phyloP scores from a whole-genome alignment of 2,113 vertebrate genomes.

The Talpa occidentalis region DNA sequence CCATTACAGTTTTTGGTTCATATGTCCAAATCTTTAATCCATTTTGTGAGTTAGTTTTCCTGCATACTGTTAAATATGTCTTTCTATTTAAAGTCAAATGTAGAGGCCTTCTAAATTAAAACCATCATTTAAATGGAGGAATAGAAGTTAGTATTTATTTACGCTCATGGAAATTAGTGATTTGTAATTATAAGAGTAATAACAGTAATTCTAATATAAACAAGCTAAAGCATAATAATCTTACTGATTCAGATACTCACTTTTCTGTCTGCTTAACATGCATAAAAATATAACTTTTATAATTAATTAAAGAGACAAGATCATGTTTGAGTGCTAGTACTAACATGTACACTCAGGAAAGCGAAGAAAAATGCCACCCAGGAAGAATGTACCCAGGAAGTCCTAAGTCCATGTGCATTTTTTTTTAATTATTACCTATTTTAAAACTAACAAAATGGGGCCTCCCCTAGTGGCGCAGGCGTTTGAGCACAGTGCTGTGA shows the following conservation, averaged over 20 bases:
- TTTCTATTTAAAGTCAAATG: not conserved
- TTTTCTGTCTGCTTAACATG: slow-evolving; percentile 17
- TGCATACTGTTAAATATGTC: too few relatives aligned
- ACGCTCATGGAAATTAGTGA: slow-evolving; percentile 11
- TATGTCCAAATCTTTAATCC: too few relatives aligned
- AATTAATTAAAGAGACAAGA: slow-evolving; percentile 18
- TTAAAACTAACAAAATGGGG: slow-evolving; percentile 42
- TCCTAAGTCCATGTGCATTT: not conserved
- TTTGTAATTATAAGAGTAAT: not conserved
- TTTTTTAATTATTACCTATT: not conserved
- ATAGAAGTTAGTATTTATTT: not conserved
- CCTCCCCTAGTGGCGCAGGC: too few relatives aligned
- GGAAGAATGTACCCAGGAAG: not conserved
- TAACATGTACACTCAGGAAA: not conserved
- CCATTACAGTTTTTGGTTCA: too few relatives aligned
- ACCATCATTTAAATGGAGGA: not conserved
- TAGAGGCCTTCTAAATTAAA: not conserved
- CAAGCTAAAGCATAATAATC: slow-evolving; percentile 12
- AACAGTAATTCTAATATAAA: not conserved
- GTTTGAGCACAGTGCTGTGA: too few relatives aligned
- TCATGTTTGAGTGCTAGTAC: not conserved
- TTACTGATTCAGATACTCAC: not conserved
- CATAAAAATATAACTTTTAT: not conserved
- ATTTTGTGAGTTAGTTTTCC: too few relatives aligned
- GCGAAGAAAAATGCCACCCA: not conserved